Evolutionary conservation across 2,888 invertebrate species (phyloP).

Genomic region (Embidobia sp.): DNA sequence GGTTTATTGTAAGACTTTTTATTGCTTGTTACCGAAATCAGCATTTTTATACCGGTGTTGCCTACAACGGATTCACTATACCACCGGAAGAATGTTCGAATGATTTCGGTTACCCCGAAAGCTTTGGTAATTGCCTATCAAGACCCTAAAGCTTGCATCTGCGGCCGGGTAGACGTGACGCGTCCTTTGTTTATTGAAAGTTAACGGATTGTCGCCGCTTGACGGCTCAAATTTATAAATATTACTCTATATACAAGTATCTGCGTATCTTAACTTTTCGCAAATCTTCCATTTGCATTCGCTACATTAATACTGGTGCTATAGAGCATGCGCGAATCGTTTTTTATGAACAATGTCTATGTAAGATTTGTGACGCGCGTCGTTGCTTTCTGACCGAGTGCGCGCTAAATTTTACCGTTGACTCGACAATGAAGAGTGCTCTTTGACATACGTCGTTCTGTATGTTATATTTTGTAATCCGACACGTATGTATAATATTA

Average conservation of each 20-base stretch:
- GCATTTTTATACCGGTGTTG: constrained; percentile 58
- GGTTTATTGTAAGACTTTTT: constrained; percentile 41
- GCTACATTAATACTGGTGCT: constrained; percentile 57
- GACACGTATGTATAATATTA: too few relatives aligned
- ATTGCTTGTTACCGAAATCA: constrained; percentile 48
- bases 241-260: constrained; percentile 26
- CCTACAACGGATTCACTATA: constrained; percentile 44
- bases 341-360: constrained; percentile 38
- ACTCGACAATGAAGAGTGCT: constrained; percentile 6
- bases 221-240: constrained; percentile 34
- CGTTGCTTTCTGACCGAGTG: not conserved
- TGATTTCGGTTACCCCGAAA: constrained; percentile 40
- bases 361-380: constrained; percentile 7
- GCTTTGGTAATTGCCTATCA: constrained; percentile 27
- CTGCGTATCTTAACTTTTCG: constrained; percentile 23
- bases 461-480: not conserved
- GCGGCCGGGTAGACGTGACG: constrained; percentile 27
- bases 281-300: constrained; percentile 53
- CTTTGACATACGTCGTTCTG: not conserved
- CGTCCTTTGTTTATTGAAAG: constrained; percentile 19
- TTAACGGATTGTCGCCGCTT: constrained; percentile 37
- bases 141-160: constrained; percentile 38
- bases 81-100: constrained; percentile 56
- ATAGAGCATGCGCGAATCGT: constrained; percentile 39
- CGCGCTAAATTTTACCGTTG: constrained; percentile 20